These are phyloP conservation scores for Thalassoma bifasciatum DNA, from an alignment of 2,113 vertebrate genomes.

Conservation along the genomic window DNA sequence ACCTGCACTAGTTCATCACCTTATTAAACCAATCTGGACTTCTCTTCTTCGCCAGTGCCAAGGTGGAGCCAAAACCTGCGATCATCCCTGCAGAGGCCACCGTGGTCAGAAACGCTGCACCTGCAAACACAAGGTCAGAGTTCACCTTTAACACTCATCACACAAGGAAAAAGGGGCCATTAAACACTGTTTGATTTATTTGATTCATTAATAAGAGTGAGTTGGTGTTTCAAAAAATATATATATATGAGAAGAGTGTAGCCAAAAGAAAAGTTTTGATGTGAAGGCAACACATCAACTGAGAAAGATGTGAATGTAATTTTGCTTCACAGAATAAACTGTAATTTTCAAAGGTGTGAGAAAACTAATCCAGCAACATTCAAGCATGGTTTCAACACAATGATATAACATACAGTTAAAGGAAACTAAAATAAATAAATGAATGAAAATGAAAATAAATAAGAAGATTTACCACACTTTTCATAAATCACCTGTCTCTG, in stretches of 20 bases:
- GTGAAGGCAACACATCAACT: background rate
- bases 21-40: conserved; percentile 94
- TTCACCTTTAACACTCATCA: background rate
- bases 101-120: conserved; percentile 89
- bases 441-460: no score
- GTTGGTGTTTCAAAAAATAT: background rate
- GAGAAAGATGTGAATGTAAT: background rate
- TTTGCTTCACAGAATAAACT: background rate
- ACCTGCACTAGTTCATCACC: conserved; percentile 73
- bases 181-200: no score
- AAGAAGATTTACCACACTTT: no score
- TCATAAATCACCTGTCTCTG: no score
- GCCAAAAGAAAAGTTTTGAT: no score
- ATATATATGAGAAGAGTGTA: no score
- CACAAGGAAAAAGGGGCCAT: no score
- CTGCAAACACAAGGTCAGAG: conserved; percentile 73
- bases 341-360: no score
- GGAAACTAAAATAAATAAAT: no score
- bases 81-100: conserved; percentile 90
- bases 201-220: background rate
- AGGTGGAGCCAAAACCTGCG: conserved; percentile 90
- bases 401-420: no score
- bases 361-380: no score
- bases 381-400: no score
- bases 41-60: conserved; percentile 93